These are phyloP conservation scores for Pontoporia blainvillei DNA, from an alignment of 2,113 vertebrate species.

Conservation along the genomic window DNA sequence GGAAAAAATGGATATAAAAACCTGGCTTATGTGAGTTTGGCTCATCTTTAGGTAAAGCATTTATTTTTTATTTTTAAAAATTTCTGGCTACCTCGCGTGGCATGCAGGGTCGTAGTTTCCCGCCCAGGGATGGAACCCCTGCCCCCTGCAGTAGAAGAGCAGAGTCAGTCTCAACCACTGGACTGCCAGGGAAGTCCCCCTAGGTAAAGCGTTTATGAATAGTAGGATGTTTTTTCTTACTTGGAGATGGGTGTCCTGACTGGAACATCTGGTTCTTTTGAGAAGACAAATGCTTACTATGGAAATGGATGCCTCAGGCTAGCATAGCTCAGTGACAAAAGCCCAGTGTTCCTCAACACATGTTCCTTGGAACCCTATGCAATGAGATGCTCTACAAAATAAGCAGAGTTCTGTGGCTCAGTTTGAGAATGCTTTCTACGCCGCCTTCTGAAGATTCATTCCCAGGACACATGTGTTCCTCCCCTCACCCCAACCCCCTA, in stretches of 20 bases:
- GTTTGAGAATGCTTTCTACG: background rate
- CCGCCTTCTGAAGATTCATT: background rate
- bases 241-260: background rate
- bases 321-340: background rate
- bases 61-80: background rate
- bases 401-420: background rate
- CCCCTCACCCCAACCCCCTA: background rate
- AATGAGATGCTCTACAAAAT: background rate
- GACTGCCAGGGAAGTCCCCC: background rate
- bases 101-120: background rate
- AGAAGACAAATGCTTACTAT: background rate
- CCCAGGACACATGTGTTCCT: background rate
- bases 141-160: background rate
- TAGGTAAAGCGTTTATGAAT: background rate
- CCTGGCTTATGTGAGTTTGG: background rate
- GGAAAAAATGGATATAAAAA: background rate
- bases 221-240: background rate
- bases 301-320: background rate
- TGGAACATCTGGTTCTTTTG: constrained; percentile 8
- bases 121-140: background rate
- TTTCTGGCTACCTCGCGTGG: background rate
- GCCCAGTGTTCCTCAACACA: background rate
- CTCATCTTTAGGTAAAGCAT: background rate
- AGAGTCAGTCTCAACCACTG: background rate
- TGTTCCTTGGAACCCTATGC: background rate